These are phyloP conservation scores for Crocallis elinguaria DNA, from an alignment of 2,888 invertebrate genomes.

Conservation along the genomic window DNA sequence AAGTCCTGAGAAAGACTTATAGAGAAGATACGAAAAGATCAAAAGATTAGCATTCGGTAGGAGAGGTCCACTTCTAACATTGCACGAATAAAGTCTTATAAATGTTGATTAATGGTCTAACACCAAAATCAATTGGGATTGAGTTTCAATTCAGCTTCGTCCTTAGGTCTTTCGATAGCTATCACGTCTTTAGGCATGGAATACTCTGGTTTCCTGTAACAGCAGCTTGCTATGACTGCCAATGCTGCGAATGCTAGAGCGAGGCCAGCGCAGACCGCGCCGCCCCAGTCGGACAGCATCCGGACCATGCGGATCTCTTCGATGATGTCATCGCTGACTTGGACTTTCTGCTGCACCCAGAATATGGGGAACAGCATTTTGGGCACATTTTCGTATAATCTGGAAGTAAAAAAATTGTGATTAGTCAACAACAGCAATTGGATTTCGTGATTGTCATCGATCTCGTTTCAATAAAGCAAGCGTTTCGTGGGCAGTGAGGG, in stretches of 20 bases:
- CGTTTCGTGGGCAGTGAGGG: no score
- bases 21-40: no score
- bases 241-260: constrained; percentile 82
- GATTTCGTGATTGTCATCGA: no score
- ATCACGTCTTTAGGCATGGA: constrained; percentile 49
- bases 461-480: no score
- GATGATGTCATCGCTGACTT: constrained; percentile 83
- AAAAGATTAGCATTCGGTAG: no score
- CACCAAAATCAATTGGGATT: constrained; percentile 56
- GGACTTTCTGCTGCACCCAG: constrained; percentile 90
- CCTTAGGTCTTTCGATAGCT: constrained; percentile 47
- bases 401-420: constrained; percentile 57
- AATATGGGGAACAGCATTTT: constrained; percentile 89
- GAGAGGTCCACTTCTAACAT: no score
- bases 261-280: constrained; percentile 61
- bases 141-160: constrained; percentile 69
- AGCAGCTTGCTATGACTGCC: constrained; percentile 69
- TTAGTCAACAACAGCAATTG: no score
- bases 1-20: no score
- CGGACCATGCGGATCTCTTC: constrained; percentile 76
- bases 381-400: constrained; percentile 88
- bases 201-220: constrained; percentile 50
- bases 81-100: no score
- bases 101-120: no score
- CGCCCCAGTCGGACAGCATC: constrained; percentile 70